Evolutionary conservation across 2,888 invertebrate species (phyloP), one percentile per base, ranked within the genome.

Genomic region (Plemyria rubiginata): DNA sequence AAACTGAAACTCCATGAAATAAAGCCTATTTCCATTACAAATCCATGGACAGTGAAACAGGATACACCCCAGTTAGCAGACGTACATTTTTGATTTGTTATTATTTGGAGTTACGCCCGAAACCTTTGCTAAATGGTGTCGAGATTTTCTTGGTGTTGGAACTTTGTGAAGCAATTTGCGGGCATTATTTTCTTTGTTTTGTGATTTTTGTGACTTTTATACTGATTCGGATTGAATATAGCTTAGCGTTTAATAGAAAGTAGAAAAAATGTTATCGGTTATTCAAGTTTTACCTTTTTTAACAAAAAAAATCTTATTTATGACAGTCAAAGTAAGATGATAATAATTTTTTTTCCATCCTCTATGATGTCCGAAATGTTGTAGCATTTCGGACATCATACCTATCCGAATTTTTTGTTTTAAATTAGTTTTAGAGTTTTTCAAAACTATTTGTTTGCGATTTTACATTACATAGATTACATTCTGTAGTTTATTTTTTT

Each of bases 51-150:
- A 54, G 54, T 55, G 54, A 55, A 38, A 48, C 22, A 13, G 38
- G n/a, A 9, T 12, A 22, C 8, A 9, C 32, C n/a, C 45, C 36
- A 11, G 41, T 13, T 5, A 15, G 29, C 22, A 38, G 8, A 8
- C 29, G 53, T 49, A 62, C 41, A 53, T 43, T 54, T 54, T 54
- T 58, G 62, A 54, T 63, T 59, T 54, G 54, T 54, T 51, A 54
- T 58, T 54, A 59, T 59, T 59, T 54, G 32, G 49, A 43, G n/a
- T 54, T 43, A 55, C 45, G 50, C n/a, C 16, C 36, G 28, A 60
- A 49, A 38, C 56, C 52, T 41, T 38, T 1, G 32, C 46, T 59
- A 59, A 63, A 63, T 46, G 59, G 29, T 53, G 50, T 54, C 32
- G 3, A 40, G 40, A 59, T 59, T 43, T 13, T 52, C 36, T 57